Evolutionary conservation across 2,888 invertebrate species (phyloP).

Genomic region (Cephus runcator): DNA sequence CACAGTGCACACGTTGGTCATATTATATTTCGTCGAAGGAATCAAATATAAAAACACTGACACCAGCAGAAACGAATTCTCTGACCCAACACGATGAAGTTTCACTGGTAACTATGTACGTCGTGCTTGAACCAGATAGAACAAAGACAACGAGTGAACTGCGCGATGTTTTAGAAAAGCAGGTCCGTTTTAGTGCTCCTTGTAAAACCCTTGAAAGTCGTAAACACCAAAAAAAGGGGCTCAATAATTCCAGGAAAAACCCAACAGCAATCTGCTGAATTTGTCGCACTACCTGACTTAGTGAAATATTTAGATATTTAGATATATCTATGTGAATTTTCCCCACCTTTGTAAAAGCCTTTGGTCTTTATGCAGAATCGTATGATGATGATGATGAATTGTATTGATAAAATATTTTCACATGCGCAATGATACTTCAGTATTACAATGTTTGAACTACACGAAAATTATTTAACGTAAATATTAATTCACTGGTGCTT

Average conservation of each 20-base stretch:
- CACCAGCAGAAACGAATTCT: neutral
- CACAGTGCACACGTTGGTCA: neutral
- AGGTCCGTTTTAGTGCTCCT: neutral
- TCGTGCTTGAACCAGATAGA: neutral
- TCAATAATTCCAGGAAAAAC: neutral
- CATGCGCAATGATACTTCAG: neutral
- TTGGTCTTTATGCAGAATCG: neutral
- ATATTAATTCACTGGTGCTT: neutral
- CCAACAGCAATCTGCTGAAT: neutral
- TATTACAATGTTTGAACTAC: neutral
- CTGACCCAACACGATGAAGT: neutral
- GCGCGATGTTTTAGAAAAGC: neutral
- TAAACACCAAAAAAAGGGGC: neutral
- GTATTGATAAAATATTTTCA: neutral
- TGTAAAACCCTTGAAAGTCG: neutral
- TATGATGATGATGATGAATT: neutral
- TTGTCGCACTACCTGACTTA: neutral
- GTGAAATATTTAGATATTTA: neutral
- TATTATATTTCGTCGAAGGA: neutral
- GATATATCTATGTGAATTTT: neutral
- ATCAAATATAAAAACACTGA: neutral
- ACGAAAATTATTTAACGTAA: neutral
- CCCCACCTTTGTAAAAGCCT: neutral
- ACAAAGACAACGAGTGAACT: neutral
- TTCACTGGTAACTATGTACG: neutral